Conservation (phyloP, 2,888 invertebrate genomes). For the Trachelus stipa region DNA sequence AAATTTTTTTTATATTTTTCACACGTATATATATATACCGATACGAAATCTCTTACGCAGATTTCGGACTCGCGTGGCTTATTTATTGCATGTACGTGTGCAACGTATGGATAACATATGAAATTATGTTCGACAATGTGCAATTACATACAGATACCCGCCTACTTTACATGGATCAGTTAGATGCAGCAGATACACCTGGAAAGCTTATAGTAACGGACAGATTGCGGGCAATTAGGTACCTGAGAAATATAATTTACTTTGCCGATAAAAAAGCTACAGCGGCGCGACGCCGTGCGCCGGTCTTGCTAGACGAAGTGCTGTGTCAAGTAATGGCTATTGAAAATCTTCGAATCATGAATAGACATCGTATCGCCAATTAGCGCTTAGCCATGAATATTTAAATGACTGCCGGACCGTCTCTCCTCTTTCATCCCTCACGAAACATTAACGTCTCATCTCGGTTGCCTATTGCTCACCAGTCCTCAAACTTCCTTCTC, state of each 20-base stretch:
- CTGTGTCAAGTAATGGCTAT: slow-evolving; percentile 54
- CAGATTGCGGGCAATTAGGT: slow-evolving; percentile 48
- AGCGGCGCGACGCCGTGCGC: not conserved
- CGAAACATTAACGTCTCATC: slow-evolving; percentile 22
- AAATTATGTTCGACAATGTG: slow-evolving; percentile 53
- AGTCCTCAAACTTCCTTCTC: slow-evolving; percentile 24
- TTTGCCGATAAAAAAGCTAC: not conserved
- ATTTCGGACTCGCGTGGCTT: slow-evolving; percentile 38
- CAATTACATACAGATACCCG: slow-evolving; percentile 46
- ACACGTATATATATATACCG: too few species aligned
- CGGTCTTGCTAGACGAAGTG: slow-evolving; percentile 9
- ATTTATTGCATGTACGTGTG: slow-evolving; percentile 43
- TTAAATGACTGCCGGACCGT: slow-evolving; percentile 47
- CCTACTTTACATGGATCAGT: slow-evolving; percentile 46
- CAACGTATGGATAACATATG: slow-evolving; percentile 36
- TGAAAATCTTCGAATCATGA: slow-evolving; percentile 64
- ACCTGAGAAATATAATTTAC: slow-evolving; percentile 52
- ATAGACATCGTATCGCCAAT: slow-evolving; percentile 63
- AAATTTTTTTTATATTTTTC: not conserved
- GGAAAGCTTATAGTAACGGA: slow-evolving; percentile 38
- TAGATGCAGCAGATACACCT: slow-evolving; percentile 32
- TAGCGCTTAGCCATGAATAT: slow-evolving; percentile 61
- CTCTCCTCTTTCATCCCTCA: slow-evolving; percentile 1
- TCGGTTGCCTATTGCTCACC: slow-evolving; percentile 40
- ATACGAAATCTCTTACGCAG: not conserved